Evolutionary conservation across 2,797 vertebrate species (phyloP).

Genomic region (Periparus ater): DNA sequence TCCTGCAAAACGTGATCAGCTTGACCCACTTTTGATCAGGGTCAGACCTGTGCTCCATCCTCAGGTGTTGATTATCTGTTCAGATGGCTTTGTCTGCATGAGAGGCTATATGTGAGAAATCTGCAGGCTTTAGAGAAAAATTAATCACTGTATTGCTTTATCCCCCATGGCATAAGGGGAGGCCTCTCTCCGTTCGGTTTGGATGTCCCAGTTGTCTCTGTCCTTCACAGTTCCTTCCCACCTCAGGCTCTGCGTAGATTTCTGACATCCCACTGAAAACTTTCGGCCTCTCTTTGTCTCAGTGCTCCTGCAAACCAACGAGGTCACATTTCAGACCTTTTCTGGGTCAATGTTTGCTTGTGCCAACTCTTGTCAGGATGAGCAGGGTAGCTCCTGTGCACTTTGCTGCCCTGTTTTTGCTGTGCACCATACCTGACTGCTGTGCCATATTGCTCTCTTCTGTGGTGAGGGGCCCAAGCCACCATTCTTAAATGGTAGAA

Average conservation of each 20-base stretch:
- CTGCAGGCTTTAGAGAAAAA: not conserved
- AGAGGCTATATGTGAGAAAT: not conserved
- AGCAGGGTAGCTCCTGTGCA: not conserved
- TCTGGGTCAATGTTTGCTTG: not conserved
- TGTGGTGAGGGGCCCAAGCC: not conserved
- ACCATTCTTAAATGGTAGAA: not conserved
- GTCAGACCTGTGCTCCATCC: not conserved
- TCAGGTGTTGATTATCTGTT: conserved; percentile 22
- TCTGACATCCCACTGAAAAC: not conserved
- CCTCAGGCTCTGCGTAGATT: not conserved
- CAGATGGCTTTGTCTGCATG: conserved; percentile 9
- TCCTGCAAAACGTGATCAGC: not conserved
- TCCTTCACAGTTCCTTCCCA: not conserved
- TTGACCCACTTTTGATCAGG: conserved; percentile 46
- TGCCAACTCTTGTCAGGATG: not conserved
- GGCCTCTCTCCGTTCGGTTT: not conserved
- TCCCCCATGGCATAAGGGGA: not conserved
- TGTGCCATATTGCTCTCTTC: not conserved
- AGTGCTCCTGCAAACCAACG: not conserved
- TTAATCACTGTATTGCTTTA: not conserved
- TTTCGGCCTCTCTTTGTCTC: not conserved
- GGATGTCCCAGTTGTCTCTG: not conserved
- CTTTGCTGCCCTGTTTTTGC: not conserved
- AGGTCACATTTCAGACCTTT: not conserved
- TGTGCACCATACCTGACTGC: not conserved